These are phyloP conservation scores for Pimpla rufipes DNA, from an alignment of 2,888 invertebrate species.

Conservation along the genomic window DNA sequence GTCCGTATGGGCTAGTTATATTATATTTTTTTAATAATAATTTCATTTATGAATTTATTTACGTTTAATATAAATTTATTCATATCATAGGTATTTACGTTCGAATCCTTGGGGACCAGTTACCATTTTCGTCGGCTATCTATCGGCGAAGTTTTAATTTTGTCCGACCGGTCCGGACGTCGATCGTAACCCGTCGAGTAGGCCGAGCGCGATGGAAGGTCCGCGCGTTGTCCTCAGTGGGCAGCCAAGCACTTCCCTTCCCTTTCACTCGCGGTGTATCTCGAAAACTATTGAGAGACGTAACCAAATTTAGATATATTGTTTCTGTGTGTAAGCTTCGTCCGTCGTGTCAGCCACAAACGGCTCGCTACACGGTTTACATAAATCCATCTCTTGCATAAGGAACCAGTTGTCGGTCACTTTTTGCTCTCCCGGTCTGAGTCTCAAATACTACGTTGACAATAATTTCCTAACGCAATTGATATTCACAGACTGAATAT, in stretches of 20 bases:
- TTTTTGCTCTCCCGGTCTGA: not conserved
- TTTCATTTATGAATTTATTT: too few species aligned
- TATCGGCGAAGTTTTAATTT: not conserved
- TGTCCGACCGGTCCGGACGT: not conserved
- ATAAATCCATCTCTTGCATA: not conserved
- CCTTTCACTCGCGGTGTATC: constrained; percentile 5
- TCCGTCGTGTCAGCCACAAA: not conserved
- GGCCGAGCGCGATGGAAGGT: not conserved
- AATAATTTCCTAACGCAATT: not conserved
- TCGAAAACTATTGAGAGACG: constrained; percentile 12
- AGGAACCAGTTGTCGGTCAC: not conserved
- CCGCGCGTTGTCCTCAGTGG: not conserved
- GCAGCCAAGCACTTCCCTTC: not conserved
- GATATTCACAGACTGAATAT: too few species aligned
- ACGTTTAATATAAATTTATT: too few species aligned
- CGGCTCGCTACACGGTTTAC: not conserved
- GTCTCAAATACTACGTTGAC: not conserved
- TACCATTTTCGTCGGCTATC: not conserved
- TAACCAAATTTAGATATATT: constrained; percentile 9
- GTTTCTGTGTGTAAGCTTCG: not conserved
- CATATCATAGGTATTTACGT: too few species aligned
- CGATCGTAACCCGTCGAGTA: not conserved
- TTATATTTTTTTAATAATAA: too few species aligned
- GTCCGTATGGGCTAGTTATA: too few species aligned
- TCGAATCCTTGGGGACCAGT: not conserved